Evolutionary conservation across 2,797 vertebrate species (phyloP), one percentile per base, ranked within the genome.

Genomic region (Ataeniobius toweri): DNA sequence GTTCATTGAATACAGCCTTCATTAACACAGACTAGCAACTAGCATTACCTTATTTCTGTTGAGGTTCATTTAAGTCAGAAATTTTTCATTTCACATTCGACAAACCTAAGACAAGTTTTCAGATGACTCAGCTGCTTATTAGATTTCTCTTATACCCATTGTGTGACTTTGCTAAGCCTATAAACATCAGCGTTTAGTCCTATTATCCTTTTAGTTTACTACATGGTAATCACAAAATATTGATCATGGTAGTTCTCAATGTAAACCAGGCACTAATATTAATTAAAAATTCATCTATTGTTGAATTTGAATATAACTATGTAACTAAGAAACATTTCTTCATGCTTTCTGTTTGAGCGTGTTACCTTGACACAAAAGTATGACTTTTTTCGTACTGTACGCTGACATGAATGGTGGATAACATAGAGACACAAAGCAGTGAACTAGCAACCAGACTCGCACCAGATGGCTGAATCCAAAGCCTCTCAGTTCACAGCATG

Each of bases 381-480:
- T 46, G 41, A 39, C 22, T 36, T 41, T 74, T 72, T 58, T 44
- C 76, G 41, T 44, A 22, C 39, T 72, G n/a, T 39, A 26, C 28
- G 46, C 74, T 67, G 56, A 80, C 63, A 83, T 73, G 61, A 55
- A 78, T 51, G 72, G 65, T 20, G 80, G 77, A 67, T 71, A 76
- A 84, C 41, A 53, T 76, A 77, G 77, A 70, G 39, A 69, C n/a
- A 44, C 3, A 46, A 84, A 74, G 68, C 76, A 70, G 78, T 80
- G 78, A 86, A 86, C 83, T 78, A 76, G 86, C 84, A 79, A 83
- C 77, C 84, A 81, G 76, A 77, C 75, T 83, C 1, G 55, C 46
- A 91, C 74, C 92, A 93, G 91, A 94, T 93, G 92, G 91, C 89
- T 87, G 78, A 79, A 91, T 86, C 88, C 89, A 91, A 89, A 93